Percentiles rank a stretch among this genome's conserved stretches.
Conservation (phyloP, 2,888 invertebrate species). For the Lycia hirtaria region DNA sequence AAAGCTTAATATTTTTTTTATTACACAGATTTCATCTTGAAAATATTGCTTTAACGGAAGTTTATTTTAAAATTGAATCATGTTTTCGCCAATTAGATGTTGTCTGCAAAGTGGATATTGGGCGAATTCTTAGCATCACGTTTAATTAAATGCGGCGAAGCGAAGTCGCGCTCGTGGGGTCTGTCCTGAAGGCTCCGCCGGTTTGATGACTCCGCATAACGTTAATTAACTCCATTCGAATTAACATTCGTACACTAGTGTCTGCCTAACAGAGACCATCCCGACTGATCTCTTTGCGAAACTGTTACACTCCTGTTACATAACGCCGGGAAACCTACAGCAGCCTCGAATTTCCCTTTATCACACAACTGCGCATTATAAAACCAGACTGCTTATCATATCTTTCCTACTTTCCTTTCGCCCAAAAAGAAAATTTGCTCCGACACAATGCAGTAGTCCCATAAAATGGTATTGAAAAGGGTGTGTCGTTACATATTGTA, state of each 20-base stretch:
- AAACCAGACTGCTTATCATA: constrained; percentile 11
- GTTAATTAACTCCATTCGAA: constrained; percentile 64
- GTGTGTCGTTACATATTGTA: constrained; percentile 39
- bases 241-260: constrained; percentile 46
- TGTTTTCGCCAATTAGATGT: constrained; percentile 21
- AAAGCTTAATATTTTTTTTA: neutral
- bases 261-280: constrained; percentile 28
- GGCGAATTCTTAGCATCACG: constrained; percentile 51
- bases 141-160: constrained; percentile 30
- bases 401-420: constrained; percentile 9
- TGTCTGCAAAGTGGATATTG: constrained; percentile 48
- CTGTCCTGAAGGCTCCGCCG: constrained; percentile 52
- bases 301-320: constrained; percentile 3
- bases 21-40: neutral
- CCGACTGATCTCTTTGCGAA: constrained; percentile 15
- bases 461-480: constrained; percentile 43
- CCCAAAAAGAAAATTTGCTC: constrained; percentile 24
- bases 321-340: constrained; percentile 6
- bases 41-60: neutral
- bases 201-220: constrained; percentile 70
- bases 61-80: constrained; percentile 16
- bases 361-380: constrained; percentile 8
- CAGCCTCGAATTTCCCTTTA: neutral
- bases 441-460: constrained; percentile 33
- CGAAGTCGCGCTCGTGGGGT: constrained; percentile 54